Percentiles rank a stretch among this genome's conserved stretches.
Evolutionary conservation across 2,888 invertebrate genomes (phyloP).

Genomic region (Cheilosia scutellata): DNA sequence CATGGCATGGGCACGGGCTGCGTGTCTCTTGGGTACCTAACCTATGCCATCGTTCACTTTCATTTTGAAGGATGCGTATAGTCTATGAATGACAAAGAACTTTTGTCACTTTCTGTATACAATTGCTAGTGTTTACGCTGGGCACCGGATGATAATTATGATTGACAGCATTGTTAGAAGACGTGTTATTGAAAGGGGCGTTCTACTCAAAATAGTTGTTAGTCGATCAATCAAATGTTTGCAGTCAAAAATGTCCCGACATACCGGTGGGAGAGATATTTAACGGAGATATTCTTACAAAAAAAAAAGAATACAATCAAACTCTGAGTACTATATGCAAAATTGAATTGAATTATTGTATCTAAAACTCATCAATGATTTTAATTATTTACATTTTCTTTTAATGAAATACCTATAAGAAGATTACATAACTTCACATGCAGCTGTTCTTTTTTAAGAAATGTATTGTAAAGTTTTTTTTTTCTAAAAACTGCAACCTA

Average conservation of each 20-base stretch:
- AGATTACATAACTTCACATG: too few species aligned
- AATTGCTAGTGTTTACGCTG: constrained; percentile 52
- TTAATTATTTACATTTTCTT: too few species aligned
- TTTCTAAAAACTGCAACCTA: too few species aligned
- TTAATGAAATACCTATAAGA: too few species aligned
- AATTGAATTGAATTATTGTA: not conserved
- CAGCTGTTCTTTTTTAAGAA: too few species aligned
- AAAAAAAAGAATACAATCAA: not conserved
- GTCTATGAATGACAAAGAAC: constrained; percentile 35
- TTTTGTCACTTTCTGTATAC: constrained; percentile 37
- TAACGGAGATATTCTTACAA: not conserved
- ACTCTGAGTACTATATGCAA: not conserved
- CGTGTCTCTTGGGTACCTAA: constrained; percentile 35
- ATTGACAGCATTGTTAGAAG: constrained; percentile 63
- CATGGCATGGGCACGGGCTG: constrained; percentile 29
- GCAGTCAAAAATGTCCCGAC: constrained; percentile 10
- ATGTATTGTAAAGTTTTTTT: too few species aligned
- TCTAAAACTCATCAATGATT: too few species aligned
- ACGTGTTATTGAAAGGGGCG: constrained; percentile 29
- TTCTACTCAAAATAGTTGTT: constrained; percentile 42
- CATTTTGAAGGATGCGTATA: constrained; percentile 20
- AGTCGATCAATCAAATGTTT: constrained; percentile 53
- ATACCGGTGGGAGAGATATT: not conserved
- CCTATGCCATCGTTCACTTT: constrained; percentile 51
- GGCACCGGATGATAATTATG: constrained; percentile 58